Conservation (phyloP, 1,140 invertebrate genomes). For the Chrysomallon squamiferum region DNA sequence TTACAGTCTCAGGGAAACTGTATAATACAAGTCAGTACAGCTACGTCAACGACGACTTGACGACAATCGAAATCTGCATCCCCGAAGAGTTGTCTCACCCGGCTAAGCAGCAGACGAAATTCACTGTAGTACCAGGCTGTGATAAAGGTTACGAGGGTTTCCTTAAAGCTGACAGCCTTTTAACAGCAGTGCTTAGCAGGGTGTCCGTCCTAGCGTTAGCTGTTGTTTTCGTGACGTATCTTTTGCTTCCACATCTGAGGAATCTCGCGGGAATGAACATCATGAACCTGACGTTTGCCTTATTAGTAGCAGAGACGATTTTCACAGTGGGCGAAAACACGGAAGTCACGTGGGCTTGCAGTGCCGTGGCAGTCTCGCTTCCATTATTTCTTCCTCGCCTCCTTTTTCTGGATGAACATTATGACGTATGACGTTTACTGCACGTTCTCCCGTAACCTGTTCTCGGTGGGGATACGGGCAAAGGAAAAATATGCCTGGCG, state of each 20-base stretch:
- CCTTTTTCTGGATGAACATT: constrained; percentile 71
- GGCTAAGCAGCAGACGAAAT: not conserved
- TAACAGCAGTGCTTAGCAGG: constrained; percentile 45
- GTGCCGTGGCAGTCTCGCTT: constrained; percentile 62
- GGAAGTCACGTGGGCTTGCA: constrained; percentile 36
- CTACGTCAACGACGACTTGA: constrained; percentile 26
- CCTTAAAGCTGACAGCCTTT: constrained; percentile 36
- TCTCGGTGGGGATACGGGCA: constrained; percentile 29
- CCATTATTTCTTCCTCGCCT: constrained; percentile 68
- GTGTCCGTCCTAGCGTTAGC: constrained; percentile 49
- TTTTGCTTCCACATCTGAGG: constrained; percentile 63
- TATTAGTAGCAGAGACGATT: constrained; percentile 65
- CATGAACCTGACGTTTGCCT: constrained; percentile 64
- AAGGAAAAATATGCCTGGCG: constrained; percentile 61
- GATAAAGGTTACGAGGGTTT: constrained; percentile 26
- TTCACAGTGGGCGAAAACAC: constrained; percentile 56
- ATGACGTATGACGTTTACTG: constrained; percentile 70
- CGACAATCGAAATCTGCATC: constrained; percentile 42
- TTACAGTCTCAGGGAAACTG: constrained; percentile 30
- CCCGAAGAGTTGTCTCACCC: constrained; percentile 20
- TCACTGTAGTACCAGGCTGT: constrained; percentile 14
- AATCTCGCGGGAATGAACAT: constrained; percentile 68
- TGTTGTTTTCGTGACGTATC: constrained; percentile 61
- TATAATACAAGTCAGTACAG: constrained; percentile 40
- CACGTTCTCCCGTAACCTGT: constrained; percentile 67